These are phyloP conservation scores for Aspidapion aeneum DNA, from an alignment of 2,888 invertebrate species.

Conservation along the genomic window DNA sequence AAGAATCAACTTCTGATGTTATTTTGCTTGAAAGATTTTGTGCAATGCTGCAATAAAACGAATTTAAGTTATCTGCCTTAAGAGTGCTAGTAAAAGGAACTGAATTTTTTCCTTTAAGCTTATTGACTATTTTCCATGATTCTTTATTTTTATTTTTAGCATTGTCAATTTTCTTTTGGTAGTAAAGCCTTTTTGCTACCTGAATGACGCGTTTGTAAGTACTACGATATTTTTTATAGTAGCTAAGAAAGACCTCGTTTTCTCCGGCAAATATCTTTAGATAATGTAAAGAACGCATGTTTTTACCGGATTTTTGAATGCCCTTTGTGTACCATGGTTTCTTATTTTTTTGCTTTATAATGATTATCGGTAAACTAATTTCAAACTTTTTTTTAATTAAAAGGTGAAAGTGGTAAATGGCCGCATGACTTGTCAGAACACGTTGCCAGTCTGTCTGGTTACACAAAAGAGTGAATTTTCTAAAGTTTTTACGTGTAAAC, in stretches of 20 bases:
- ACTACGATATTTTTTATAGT: conserved; percentile 6
- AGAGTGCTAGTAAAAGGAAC: background rate
- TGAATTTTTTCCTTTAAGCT: conserved; percentile 5
- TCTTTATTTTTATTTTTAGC: conserved; percentile 5
- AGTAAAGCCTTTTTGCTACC: conserved; percentile 6
- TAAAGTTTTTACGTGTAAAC: background rate
- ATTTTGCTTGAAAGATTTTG: background rate
- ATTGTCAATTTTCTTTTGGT: conserved; percentile 3
- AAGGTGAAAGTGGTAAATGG: background rate
- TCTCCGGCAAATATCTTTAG: conserved; percentile 4
- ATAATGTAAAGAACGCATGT: conserved; percentile 4
- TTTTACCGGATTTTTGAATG: conserved; percentile 8
- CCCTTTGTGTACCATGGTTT: conserved; percentile 6
- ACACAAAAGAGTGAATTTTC: background rate
- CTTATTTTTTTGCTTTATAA: background rate
- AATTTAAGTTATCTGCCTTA: background rate
- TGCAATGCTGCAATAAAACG: background rate
- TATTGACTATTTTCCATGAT: conserved; percentile 11
- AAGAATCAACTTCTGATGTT: background rate
- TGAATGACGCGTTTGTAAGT: conserved; percentile 2
- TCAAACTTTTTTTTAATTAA: background rate
- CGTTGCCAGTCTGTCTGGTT: background rate
- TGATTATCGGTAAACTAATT: background rate
- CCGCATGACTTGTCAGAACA: background rate
- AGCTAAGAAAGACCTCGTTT: conserved; percentile 1